Evolutionary conservation across 1,140 invertebrate species (phyloP).

Genomic region (Mactra quadrangularis): DNA sequence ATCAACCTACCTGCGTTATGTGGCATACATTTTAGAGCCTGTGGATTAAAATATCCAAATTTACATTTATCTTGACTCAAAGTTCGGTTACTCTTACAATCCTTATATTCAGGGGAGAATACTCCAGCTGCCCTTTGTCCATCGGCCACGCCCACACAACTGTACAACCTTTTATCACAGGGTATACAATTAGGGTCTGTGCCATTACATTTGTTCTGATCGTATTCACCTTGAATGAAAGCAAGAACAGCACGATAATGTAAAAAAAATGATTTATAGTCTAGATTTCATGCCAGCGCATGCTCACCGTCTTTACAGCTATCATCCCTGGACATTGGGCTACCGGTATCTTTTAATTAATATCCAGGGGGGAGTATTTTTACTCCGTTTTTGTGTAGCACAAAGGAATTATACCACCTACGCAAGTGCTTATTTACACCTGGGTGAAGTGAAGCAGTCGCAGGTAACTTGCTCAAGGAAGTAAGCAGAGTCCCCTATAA

Average conservation of each 20-base stretch:
- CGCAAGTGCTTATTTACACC: too few relatives aligned
- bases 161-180: conserved; percentile 7
- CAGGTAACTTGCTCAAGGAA: too few relatives aligned
- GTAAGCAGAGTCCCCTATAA: too few relatives aligned
- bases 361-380: too few relatives aligned
- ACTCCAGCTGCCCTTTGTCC: conserved; percentile 13
- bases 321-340: too few relatives aligned
- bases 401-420: too few relatives aligned
- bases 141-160: conserved; percentile 37
- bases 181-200: conserved; percentile 38
- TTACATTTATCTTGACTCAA: conserved; percentile 34
- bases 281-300: too few relatives aligned
- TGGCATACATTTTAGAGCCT: conserved; percentile 33
- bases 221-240: conserved; percentile 45
- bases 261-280: too few relatives aligned
- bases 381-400: too few relatives aligned
- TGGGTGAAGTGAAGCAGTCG: too few relatives aligned
- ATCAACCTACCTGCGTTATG: conserved; percentile 36
- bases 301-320: too few relatives aligned
- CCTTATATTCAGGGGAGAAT: conserved; percentile 41
- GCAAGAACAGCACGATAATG: background rate
- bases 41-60: conserved; percentile 46
- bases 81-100: conserved; percentile 47
- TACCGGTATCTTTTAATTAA: too few relatives aligned
- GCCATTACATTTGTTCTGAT: conserved; percentile 49